phyloP scores from a whole-genome alignment of 2,888 invertebrate species.

The Xanthorhoe designata region DNA sequence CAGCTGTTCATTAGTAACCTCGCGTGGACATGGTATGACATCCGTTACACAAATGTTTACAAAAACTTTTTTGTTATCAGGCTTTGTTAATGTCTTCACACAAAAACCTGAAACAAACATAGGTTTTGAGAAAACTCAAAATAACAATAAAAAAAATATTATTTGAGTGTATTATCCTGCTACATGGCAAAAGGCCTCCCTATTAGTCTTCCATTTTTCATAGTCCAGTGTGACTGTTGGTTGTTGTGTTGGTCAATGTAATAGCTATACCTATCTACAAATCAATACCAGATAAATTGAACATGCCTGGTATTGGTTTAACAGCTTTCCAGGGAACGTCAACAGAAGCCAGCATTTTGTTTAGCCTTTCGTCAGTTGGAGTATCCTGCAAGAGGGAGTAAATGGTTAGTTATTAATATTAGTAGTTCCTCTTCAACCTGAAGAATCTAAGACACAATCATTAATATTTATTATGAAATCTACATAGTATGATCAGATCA shows the following conservation, averaged over 20 bases:
- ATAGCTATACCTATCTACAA: too few species aligned
- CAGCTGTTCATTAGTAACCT: slow-evolving; percentile 90
- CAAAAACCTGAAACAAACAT: slow-evolving; percentile 88
- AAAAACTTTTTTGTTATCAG: slow-evolving; percentile 90
- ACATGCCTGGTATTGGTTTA: slow-evolving; percentile 88
- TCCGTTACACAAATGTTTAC: slow-evolving; percentile 94
- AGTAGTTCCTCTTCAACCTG: too few species aligned
- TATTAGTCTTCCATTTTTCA: too few species aligned
- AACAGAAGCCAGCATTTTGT: slow-evolving; percentile 81
- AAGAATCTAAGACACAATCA: too few species aligned
- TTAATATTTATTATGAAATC: too few species aligned
- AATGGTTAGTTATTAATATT: too few species aligned
- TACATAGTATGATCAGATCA: too few species aligned
- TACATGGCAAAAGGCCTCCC: too few species aligned
- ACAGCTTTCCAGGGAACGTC: slow-evolving; percentile 87
- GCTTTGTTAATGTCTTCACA: slow-evolving; percentile 89
- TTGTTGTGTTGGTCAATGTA: too few species aligned
- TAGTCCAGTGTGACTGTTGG: too few species aligned
- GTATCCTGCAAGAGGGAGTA: slow-evolving; percentile 68
- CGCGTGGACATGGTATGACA: slow-evolving; percentile 90
- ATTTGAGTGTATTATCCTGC: too few species aligned
- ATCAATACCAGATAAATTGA: background rate
- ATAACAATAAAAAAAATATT: background rate
- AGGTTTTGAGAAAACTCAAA: background rate
- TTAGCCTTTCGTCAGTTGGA: slow-evolving; percentile 86